A percentile compares a stretch with the other conserved stretches of the same genome.
Conservation (phyloP, 2,888 invertebrate species). For the Argyra leucocephala region DNA sequence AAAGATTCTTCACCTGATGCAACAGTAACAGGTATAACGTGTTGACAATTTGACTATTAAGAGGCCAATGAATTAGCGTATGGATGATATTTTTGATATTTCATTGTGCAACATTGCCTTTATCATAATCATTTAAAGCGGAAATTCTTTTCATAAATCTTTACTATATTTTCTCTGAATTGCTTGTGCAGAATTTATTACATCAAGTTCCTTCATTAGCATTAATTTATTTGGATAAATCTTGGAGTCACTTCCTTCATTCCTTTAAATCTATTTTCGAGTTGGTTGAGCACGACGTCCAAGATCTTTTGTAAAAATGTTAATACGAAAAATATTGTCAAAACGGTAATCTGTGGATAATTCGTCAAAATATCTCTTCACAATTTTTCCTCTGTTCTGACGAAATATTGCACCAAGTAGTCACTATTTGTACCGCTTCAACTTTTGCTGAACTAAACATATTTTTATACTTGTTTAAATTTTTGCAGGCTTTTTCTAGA, state of each 20-base stretch:
- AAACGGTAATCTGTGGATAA: slow-evolving; percentile 10
- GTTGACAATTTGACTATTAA: slow-evolving; percentile 13
- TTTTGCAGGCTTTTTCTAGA: slow-evolving; percentile 11
- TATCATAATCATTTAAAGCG: slow-evolving; percentile 10
- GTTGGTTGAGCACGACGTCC: slow-evolving; percentile 12
- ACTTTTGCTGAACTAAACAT: slow-evolving; percentile 10
- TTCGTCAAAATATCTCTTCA: slow-evolving; percentile 9
- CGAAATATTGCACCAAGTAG: background rate
- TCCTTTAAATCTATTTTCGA: slow-evolving; percentile 12
- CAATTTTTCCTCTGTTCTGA: slow-evolving; percentile 12
- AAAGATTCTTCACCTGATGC: slow-evolving; percentile 10
- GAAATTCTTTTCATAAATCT: slow-evolving; percentile 9
- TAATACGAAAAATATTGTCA: slow-evolving; percentile 5
- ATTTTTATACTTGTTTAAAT: slow-evolving; percentile 10
- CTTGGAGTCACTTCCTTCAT: background rate
- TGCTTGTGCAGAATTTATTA: slow-evolving; percentile 12
- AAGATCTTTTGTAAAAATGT: slow-evolving; percentile 7
- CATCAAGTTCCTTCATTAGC: slow-evolving; percentile 10
- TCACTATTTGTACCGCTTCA: slow-evolving; percentile 10
- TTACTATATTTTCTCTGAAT: slow-evolving; percentile 11
- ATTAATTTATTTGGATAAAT: background rate
- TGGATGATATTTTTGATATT: slow-evolving; percentile 11
- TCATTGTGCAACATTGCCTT: slow-evolving; percentile 10
- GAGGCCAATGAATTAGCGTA: slow-evolving; percentile 13
- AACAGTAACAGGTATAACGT: slow-evolving; percentile 15